Base-by-base conservation (phyloP, 2,888 invertebrate species). In the Phaonia tiefii region DNA sequence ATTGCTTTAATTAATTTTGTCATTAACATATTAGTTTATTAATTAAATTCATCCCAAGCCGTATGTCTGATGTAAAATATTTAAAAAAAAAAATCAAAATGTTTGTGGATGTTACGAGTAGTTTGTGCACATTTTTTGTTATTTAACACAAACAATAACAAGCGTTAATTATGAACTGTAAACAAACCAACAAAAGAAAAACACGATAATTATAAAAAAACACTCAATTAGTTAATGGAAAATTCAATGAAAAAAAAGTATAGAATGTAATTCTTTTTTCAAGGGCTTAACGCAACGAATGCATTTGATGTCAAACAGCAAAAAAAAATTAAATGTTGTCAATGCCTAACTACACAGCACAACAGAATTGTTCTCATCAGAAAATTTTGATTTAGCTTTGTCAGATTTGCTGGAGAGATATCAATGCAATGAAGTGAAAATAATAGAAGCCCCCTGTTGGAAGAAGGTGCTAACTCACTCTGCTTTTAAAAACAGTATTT, bases 161-260 rank as follows among this genome's bases (percentile, higher is more conserved):
- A 63, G 42, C 42, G 17, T 42, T 63, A 22, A 63, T 42, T 63
- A 17, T 42, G 42, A 42, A 42, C 17, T 37, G 13, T n/a, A 39
- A 63, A 63, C 22, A 2, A 63, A 22, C 22, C 22, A 22, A 63
- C 26, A 58, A 58, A 58, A 7, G 31, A 51, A 20, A n/a, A 10
- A 15, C 4, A 51, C 22, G 3, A 63, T 63, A 63, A 63, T 63
- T 37, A 22, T 22, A 42, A 39, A 63, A 63, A 25, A 22, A 63
- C 63, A 63, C 37, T 63, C 63, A 42, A 63, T 63, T 63, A 63
- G 63, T 63, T 42, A 63, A 63, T 63, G 63, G 39, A 49, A 58
- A 63, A 31, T 31, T 3, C 31, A 31, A 8, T 31, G n/a, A n/a
- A n/a, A n/a, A n/a, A n/a, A n/a, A n/a, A 31, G 31, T 31, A 31